phyloP scores from a whole-genome alignment of 2,113 vertebrate genomes.

The Ellobius talpinus region DNA sequence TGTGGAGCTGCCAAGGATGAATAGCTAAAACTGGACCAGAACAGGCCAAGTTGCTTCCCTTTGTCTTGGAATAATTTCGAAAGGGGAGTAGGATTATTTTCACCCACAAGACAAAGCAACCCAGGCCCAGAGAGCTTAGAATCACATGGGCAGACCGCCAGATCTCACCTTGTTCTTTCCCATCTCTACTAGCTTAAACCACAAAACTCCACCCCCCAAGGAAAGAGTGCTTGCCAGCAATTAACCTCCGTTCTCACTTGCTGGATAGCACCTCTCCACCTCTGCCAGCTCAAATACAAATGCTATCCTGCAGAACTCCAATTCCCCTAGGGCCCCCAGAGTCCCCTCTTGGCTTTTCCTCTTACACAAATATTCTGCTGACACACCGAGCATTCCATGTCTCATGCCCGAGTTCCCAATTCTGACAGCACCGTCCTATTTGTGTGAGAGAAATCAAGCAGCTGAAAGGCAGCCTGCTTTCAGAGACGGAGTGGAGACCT shows the following conservation, averaged over 20 bases:
- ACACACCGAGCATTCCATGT: neutral
- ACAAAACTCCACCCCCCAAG: neutral
- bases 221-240: neutral
- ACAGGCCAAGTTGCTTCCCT: neutral
- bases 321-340: neutral
- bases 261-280: neutral
- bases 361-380: neutral
- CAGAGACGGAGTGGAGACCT: constrained; percentile 20
- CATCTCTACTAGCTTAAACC: neutral
- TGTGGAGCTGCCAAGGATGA: neutral
- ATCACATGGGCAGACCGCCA: neutral
- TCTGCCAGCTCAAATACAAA: neutral
- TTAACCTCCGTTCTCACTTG: neutral
- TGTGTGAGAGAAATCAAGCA: constrained; percentile 59
- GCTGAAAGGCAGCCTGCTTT: neutral
- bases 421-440: neutral
- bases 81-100: neutral
- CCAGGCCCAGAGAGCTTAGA: neutral
- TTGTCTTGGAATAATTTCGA: neutral
- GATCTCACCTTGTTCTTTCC: neutral
- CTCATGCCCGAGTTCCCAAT: constrained; percentile 1
- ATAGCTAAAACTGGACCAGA: neutral
- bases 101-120: neutral
- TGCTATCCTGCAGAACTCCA: neutral
- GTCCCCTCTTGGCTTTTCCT: neutral